Evolutionary conservation across 37 sponge, comb jelly and placozoan species (phyloP).

Genomic region (Eunapius fragilis): DNA sequence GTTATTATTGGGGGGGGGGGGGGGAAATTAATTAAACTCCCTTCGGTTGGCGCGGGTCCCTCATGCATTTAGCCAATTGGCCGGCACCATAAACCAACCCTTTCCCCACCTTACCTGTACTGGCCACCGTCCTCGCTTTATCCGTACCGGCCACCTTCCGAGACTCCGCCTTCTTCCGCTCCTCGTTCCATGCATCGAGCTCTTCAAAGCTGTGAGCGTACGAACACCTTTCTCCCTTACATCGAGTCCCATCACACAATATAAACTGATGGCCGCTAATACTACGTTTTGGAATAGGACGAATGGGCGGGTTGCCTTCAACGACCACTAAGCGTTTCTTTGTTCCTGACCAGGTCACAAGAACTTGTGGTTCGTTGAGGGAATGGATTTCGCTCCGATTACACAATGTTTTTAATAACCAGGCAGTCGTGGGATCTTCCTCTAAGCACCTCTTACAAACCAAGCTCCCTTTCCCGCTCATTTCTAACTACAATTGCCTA

Average conservation of each 20-base stretch:
- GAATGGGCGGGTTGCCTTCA: not conserved
- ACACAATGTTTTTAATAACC: not conserved
- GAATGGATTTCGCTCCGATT: not conserved
- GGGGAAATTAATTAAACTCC: no score
- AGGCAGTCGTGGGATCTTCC: not conserved
- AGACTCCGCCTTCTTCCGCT: not conserved
- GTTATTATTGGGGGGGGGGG: no score
- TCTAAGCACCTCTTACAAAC: not conserved
- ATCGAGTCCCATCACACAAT: not conserved
- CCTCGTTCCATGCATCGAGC: conserved; percentile 38
- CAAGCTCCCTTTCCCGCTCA: not conserved
- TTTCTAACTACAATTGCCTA: no score
- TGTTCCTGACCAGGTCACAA: not conserved
- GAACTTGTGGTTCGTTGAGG: not conserved
- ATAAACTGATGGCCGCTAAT: not conserved
- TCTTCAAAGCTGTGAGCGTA: conserved; percentile 38
- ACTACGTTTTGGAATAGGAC: not conserved
- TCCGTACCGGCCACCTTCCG: not conserved
- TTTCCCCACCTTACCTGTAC: no score
- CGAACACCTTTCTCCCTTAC: conserved; percentile 34
- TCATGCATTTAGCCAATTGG: no score
- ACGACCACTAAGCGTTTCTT: not conserved
- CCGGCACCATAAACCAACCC: no score
- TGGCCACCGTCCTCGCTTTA: not conserved
- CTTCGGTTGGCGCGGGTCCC: no score